phyloP scores from a whole-genome alignment of 2,113 vertebrate species.

The Enhydra lutris region DNA sequence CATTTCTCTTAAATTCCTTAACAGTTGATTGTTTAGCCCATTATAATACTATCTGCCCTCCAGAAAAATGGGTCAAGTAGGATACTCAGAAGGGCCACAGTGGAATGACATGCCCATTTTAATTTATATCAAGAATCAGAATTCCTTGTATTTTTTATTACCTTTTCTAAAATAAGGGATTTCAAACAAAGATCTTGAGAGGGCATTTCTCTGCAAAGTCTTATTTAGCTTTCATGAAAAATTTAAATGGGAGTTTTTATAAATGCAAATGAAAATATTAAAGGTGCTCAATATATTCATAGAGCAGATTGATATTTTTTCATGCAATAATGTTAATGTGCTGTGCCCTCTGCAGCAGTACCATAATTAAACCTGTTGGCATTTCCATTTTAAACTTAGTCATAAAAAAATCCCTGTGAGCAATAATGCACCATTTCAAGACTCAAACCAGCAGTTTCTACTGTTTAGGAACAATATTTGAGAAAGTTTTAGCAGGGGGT shows the following conservation, averaged over 20 bases:
- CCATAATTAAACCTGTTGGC: conserved; percentile 78
- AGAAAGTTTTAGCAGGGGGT: conserved; percentile 60
- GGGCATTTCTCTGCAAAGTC: conserved; percentile 17
- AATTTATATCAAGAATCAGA: not conserved
- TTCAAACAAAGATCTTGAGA: conserved; percentile 13
- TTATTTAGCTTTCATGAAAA: conserved; percentile 45
- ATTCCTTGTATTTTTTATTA: not conserved
- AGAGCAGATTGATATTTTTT: conserved; percentile 65
- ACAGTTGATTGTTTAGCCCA: not conserved
- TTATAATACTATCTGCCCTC: not conserved
- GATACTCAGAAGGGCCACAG: not conserved
- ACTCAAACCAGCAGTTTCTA: conserved; percentile 42
- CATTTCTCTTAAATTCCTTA: not conserved
- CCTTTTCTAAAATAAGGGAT: conserved; percentile 18
- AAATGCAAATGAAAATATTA: conserved; percentile 67
- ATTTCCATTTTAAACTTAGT: conserved; percentile 71
- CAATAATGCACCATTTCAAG: conserved; percentile 65
- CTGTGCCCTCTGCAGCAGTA: conserved; percentile 4
- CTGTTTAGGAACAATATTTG: conserved; percentile 63
- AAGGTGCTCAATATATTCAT: conserved; percentile 45
- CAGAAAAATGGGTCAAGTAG: not conserved
- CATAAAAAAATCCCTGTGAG: conserved; percentile 73
- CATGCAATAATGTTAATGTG: conserved; percentile 14
- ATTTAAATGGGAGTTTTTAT: conserved; percentile 56
- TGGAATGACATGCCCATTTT: not conserved